Evolutionary conservation across 1,140 invertebrate species (phyloP).

Genomic region (Drosophila suzukii): DNA sequence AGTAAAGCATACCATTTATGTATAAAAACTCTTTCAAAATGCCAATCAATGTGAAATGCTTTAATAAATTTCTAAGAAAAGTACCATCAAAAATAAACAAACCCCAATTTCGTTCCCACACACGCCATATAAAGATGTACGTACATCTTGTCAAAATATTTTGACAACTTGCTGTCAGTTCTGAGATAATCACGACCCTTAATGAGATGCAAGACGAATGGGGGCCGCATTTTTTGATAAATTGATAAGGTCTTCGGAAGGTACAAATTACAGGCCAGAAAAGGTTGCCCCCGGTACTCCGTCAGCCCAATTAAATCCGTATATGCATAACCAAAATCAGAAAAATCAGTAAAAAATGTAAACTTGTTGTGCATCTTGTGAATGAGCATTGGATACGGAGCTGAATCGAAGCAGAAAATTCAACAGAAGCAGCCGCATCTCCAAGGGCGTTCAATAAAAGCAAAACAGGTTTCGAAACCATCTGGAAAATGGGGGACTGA

Average conservation of each 20-base stretch:
- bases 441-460: conserved; percentile 57
- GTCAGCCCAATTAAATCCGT: conserved; percentile 58
- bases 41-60: neutral
- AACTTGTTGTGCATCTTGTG: conserved; percentile 72
- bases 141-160: conserved; percentile 41
- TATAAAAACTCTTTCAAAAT: neutral
- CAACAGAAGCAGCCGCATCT: conserved; percentile 26
- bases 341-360: conserved; percentile 23
- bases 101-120: conserved; percentile 26
- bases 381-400: conserved; percentile 26
- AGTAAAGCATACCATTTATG: too few species aligned
- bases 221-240: conserved; percentile 61
- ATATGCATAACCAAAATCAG: conserved; percentile 48
- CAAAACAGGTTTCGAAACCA: conserved; percentile 50
- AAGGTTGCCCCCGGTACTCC: conserved; percentile 29
- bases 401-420: conserved; percentile 31
- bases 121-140: conserved; percentile 30
- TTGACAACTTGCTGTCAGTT: conserved; percentile 40
- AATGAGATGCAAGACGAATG: conserved; percentile 70
- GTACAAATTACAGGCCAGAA: conserved; percentile 63
- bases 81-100: conserved; percentile 1
- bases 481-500: conserved; percentile 10
- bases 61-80: conserved; percentile 1
- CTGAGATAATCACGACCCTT: conserved; percentile 25
- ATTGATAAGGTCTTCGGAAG: conserved; percentile 68